Percentiles rank a stretch among this genome's conserved stretches.
Conservation (phyloP, 92 coral and sea anemone species). For the Galaxea fascicularis region DNA sequence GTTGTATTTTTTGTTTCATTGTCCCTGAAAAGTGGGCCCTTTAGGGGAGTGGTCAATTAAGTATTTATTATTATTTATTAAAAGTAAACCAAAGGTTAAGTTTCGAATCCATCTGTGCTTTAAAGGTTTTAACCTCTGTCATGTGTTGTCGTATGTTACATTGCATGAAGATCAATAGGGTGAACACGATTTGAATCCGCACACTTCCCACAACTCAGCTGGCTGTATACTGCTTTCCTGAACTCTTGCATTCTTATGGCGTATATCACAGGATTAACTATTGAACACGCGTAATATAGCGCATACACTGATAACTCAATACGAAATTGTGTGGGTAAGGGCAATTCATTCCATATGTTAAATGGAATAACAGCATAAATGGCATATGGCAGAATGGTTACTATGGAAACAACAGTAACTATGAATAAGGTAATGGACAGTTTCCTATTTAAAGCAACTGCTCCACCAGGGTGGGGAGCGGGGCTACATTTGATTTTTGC, state of each 20-base stretch:
- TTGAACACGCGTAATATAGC: background rate
- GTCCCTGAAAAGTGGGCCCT: too few relatives aligned
- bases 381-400: background rate
- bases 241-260: conserved; percentile 9
- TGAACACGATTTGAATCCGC: background rate
- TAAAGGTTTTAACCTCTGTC: too few relatives aligned
- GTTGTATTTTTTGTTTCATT: too few relatives aligned
- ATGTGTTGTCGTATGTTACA: background rate
- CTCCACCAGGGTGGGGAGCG: background rate
- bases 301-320: background rate
- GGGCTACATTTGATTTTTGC: background rate
- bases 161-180: background rate
- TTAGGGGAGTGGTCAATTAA: too few relatives aligned
- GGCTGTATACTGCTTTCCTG: background rate
- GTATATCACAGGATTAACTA: background rate
- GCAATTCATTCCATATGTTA: too few relatives aligned
- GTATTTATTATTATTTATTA: too few relatives aligned
- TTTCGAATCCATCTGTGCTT: too few relatives aligned
- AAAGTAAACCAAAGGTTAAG: too few relatives aligned
- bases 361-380: background rate
- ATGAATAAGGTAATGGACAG: conserved; percentile 16
- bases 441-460: conserved; percentile 1
- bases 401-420: conserved; percentile 3
- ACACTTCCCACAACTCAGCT: background rate
- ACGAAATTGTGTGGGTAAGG: background rate